Evolutionary conservation across 2,113 vertebrate genomes (phyloP).

Genomic region (Sturnus vulgaris): DNA sequence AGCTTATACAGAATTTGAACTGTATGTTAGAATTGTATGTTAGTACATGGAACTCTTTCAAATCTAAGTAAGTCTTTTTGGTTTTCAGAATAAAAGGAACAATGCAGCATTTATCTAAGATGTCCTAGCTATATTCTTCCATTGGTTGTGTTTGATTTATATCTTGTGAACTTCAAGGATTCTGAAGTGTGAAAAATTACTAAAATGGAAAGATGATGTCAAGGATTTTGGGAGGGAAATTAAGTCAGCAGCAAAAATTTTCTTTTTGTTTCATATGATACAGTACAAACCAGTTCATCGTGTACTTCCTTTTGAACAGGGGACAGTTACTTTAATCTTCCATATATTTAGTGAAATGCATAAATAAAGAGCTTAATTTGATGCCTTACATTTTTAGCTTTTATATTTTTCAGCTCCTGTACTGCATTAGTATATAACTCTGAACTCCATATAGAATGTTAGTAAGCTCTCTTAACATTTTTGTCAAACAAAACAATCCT

Average conservation of each 20-base stretch:
- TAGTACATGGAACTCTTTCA: neutral
- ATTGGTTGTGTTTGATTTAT: neutral
- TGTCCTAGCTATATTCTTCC: neutral
- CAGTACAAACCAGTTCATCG: neutral
- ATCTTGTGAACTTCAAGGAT: neutral
- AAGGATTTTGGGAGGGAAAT: neutral
- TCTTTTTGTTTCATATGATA: neutral
- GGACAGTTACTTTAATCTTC: neutral
- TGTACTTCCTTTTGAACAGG: neutral
- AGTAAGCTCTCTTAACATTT: neutral
- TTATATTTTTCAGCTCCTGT: neutral
- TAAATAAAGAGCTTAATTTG: neutral
- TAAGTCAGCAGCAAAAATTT: neutral
- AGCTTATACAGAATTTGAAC: neutral
- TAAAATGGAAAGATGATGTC: neutral
- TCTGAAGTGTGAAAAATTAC: neutral
- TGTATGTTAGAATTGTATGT: neutral
- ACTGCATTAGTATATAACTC: neutral
- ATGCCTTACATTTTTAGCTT: no score
- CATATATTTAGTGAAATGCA: neutral
- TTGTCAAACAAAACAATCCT: neutral
- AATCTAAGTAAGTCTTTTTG: neutral
- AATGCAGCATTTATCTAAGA: neutral
- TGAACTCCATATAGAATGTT: no score
- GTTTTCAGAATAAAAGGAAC: neutral